Evolutionary conservation across 2,888 invertebrate species (phyloP), one percentile per base, ranked within the genome.

Genomic region (Acleris laterana): DNA sequence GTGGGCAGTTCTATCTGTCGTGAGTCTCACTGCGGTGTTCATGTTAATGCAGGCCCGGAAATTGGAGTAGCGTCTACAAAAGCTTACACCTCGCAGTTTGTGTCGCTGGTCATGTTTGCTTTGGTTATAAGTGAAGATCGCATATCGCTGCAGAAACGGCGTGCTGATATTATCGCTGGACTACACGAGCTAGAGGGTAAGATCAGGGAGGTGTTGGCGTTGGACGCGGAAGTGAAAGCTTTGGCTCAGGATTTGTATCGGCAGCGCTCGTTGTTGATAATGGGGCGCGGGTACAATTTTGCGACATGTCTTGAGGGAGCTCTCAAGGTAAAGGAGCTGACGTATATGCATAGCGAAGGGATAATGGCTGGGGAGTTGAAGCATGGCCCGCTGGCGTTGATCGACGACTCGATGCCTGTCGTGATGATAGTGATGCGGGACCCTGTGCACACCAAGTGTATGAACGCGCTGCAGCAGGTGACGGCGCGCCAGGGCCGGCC

Each of bases 51-150:
- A 46, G 99, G 99, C 0, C 99, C 99, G 5, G 99, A 99, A 94
- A 99, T 99, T 76, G 99, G 99, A 89, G 99, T 99, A 1, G 99
- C 99, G 42, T 99, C 99, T 55, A 99, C 99, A 5, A 99, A 99
- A 93, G 99, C 99, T 0, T 99, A 99, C 90, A 99, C 99, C 1
- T 99, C 99, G 70, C 99, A 99, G 88, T 99, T 99, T 88, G 97
- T 99, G 71, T 98, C 99, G 0, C 94, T 99, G 72, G 99, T 99
- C 19, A 98, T 99, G 99, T 99, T 99, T 85, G 99, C 98, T 0
- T 93, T 99, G 70, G 98, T 99, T 49, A 97, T 99, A 96, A 98
- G 98, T 83, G 99, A 99, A 85, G 99, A 99, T 89, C 95, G 99
- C 73, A 96, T 99, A 80, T 99, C 99, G 0, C 94, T 98, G 83